A percentile compares a stretch with the other conserved stretches of the same genome.
phyloP scores from a whole-genome alignment of 2,888 invertebrate species.

The Salpingus planirostris region DNA sequence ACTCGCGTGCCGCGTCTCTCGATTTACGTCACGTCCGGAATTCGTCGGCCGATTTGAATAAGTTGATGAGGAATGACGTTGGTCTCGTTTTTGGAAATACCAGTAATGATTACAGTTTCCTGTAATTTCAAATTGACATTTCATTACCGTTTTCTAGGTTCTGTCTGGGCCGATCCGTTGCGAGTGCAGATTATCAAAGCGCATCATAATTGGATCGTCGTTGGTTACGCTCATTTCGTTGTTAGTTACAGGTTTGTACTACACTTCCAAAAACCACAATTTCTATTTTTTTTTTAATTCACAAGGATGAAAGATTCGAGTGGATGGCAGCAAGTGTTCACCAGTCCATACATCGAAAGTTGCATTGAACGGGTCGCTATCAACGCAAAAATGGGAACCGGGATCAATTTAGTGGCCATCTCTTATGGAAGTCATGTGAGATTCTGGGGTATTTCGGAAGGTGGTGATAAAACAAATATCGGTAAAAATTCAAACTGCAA shows the following conservation, averaged over 20 bases:
- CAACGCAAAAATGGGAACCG: constrained; percentile 57
- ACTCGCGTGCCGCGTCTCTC: constrained; percentile 77
- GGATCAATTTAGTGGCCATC: constrained; percentile 69
- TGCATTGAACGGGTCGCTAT: constrained; percentile 88
- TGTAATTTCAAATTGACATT: neutral
- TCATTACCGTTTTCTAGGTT: constrained; percentile 44
- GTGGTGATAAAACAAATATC: constrained; percentile 64
- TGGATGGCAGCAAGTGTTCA: constrained; percentile 94
- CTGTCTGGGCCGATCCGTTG: constrained; percentile 73
- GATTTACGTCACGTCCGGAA: constrained; percentile 66
- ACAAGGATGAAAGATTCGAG: constrained; percentile 83
- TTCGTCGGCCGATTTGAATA: constrained; percentile 67
- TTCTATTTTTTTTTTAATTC: neutral
- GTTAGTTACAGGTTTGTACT: constrained; percentile 88
- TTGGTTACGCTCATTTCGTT: constrained; percentile 92
- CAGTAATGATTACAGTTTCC: constrained; percentile 14
- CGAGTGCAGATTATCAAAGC: constrained; percentile 90
- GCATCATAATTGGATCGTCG: constrained; percentile 96
- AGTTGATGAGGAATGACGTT: constrained; percentile 61
- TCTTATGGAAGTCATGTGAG: constrained; percentile 68
- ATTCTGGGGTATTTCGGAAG: constrained; percentile 72
- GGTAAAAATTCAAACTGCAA: constrained; percentile 48
- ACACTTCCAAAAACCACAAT: no score
- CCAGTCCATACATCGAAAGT: constrained; percentile 83
- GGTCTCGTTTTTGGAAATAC: constrained; percentile 56